Percentiles rank a stretch among this genome's conserved stretches.
Conservation (phyloP, 2,888 invertebrate species). For the Cataglyphis altisquamis region DNA sequence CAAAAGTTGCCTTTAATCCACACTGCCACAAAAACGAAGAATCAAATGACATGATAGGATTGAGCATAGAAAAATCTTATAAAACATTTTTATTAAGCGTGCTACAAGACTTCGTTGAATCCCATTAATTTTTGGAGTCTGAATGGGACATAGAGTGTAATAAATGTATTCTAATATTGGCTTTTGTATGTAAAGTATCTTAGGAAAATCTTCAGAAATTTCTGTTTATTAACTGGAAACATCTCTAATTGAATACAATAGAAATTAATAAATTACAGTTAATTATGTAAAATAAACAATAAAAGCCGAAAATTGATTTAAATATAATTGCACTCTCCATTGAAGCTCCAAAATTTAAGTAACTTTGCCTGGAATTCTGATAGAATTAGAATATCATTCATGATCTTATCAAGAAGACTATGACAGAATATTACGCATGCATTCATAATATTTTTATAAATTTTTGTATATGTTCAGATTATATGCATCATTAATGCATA, state of each 20-base stretch:
- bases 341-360: slow-evolving; percentile 20
- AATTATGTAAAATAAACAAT: neutral
- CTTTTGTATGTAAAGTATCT: neutral
- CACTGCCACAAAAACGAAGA: slow-evolving; percentile 32
- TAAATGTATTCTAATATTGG: neutral
- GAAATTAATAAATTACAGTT: neutral
- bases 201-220: neutral
- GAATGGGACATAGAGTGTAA: slow-evolving; percentile 9
- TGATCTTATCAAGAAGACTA: neutral
- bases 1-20: slow-evolving; percentile 46
- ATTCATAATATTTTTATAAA: slow-evolving; percentile 8
- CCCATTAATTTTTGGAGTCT: slow-evolving; percentile 31
- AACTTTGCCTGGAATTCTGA: neutral
- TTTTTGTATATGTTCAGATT: slow-evolving; percentile 10
- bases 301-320: neutral
- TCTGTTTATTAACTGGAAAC: neutral
- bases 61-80: slow-evolving; percentile 8
- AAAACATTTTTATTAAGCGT: slow-evolving; percentile 37
- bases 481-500: slow-evolving; percentile 29
- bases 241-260: neutral
- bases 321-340: slow-evolving; percentile 2
- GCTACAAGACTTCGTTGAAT: slow-evolving; percentile 51
- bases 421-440: neutral
- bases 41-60: neutral
- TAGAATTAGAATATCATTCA: neutral